These are phyloP conservation scores for Crenuchus spilurus DNA, from an alignment of 2,797 vertebrate genomes.

Conservation along the genomic window DNA sequence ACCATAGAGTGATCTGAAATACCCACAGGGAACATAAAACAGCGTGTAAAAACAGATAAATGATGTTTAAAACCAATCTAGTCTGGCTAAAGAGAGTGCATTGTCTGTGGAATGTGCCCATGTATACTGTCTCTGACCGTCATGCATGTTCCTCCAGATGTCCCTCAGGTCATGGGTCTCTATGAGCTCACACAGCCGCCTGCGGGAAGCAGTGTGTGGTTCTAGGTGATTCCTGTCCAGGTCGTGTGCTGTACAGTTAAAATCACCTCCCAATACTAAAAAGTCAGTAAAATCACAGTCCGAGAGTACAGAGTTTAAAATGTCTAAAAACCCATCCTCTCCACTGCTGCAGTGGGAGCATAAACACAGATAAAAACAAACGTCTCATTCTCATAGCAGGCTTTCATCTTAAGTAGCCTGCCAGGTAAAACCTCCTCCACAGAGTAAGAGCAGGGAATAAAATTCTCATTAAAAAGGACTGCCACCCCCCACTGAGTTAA, in stretches of 20 bases:
- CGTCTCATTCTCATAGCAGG: neutral
- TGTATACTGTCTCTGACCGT: neutral
- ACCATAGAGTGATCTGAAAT: neutral
- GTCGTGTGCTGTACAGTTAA: constrained; percentile 17
- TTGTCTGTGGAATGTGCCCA: neutral
- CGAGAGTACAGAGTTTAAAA: neutral
- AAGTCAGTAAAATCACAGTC: neutral
- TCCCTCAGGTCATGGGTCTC: neutral
- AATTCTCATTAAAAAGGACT: neutral
- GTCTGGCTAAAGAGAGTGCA: constrained; percentile 3
- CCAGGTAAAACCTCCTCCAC: neutral
- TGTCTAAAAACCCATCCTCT: neutral
- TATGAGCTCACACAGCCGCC: neutral
- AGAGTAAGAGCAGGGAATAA: neutral
- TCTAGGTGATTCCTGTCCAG: constrained; percentile 8
- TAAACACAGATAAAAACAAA: constrained; percentile 32
- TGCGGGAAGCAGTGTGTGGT: neutral
- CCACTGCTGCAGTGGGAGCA: neutral
- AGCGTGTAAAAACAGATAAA: neutral
- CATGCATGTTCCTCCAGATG: neutral
- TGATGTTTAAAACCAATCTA: constrained; percentile 20
- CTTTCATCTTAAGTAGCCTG: neutral
- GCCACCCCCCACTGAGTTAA: neutral
- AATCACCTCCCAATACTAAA: constrained; percentile 22
- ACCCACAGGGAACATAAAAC: neutral